Base-by-base conservation (phyloP, 2,113 vertebrate genomes). In the Ammodytes dubius region DNA sequence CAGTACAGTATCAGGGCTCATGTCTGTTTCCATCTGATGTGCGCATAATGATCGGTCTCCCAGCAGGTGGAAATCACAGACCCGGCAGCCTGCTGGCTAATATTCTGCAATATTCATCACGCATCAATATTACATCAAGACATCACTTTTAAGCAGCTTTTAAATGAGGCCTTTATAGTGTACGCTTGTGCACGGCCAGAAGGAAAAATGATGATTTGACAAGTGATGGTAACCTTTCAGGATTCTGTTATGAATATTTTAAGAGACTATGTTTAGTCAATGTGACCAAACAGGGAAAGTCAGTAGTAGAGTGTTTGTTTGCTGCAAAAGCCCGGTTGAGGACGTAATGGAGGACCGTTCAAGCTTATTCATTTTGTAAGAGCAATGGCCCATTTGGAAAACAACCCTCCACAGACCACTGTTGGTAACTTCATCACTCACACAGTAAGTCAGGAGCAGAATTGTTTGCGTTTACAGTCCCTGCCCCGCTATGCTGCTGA, bases 21-120 rank as follows among this genome's bases (percentile, higher is more conserved):
- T 92, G 84, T 84, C 88, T 84, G 88, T 91, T 91, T 93, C 92
- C 56, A 87, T 93, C 93, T 93, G 93, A 94, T 93, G 87, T 91
- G 17, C 46, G 66, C 70, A 6, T 91, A 92, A 92, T 92, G 85
- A 91, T 85, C 50, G 60, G 77, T 87, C 77, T 89, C 50, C 47
- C 69, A 69, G 87, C 85, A 75, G 89, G 84, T 81, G 86, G 82
- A 88, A 88, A 90, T 78, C 87, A 82, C 64, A 86, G 70, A 82
- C 58, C 84, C 78, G 9, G 46, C 59, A 87, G 86, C 81, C 49
- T 58, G 79, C 73, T 12, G 39, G 78, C 77, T 88, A 67, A 83
- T 86, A 81, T 86, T 81, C 60, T 91, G 79, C 74, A 93, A 93
- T 93, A 93, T 92, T 91, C 58, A 94, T 90, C 77, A 77, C 50